phyloP scores from a whole-genome alignment of 1,140 invertebrate species.

The Cardiocondyla obscurior region DNA sequence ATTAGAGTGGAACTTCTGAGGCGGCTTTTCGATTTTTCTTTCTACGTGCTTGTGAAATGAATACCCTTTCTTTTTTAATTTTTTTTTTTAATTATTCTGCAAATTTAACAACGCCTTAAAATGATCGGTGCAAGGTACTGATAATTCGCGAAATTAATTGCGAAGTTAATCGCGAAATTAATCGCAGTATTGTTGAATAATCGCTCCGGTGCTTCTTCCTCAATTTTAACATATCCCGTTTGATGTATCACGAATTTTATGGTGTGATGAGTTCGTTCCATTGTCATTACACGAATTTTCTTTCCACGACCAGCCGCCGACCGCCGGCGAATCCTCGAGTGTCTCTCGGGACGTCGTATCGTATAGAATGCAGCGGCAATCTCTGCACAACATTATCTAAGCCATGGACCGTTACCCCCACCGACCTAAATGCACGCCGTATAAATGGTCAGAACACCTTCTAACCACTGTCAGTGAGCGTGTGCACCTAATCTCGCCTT shows the following conservation, averaged over 20 bases:
- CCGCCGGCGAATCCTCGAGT: background rate
- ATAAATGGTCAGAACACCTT: conserved; percentile 83
- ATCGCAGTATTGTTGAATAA: background rate
- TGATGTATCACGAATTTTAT: conserved; percentile 2
- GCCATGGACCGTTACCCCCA: conserved; percentile 79
- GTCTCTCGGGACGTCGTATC: background rate
- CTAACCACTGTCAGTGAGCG: conserved; percentile 80
- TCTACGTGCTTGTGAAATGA: background rate
- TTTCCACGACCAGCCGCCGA: background rate
- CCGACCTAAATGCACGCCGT: conserved; percentile 82
- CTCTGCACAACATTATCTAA: conserved; percentile 65
- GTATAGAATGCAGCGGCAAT: conserved; percentile 54
- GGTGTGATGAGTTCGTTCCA: background rate
- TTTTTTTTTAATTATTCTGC: background rate
- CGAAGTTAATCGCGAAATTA: background rate
- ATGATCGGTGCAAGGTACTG: background rate
- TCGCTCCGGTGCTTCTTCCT: background rate
- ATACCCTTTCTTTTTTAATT: too few relatives aligned
- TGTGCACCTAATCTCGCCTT: conserved; percentile 66
- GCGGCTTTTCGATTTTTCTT: background rate
- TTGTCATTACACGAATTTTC: conserved; percentile 10
- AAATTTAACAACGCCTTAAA: background rate
- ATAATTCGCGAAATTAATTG: background rate
- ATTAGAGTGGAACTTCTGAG: background rate
- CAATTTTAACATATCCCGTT: background rate